Base-by-base conservation (phyloP, 2,888 invertebrate genomes). In the Pachymerium ferrugineum region DNA sequence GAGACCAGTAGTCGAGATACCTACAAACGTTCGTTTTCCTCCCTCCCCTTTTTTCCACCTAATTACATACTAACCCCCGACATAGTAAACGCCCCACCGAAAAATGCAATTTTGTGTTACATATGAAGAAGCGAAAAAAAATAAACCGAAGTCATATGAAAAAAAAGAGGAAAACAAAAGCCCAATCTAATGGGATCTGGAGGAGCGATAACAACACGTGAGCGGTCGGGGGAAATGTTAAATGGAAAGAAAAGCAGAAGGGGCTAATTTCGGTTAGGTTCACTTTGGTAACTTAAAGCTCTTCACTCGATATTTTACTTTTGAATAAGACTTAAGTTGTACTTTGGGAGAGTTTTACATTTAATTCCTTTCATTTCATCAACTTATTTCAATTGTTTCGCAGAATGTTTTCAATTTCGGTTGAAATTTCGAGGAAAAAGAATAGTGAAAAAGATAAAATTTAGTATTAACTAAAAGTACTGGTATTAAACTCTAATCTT, bases 31-130 rank as follows among this genome's bases (percentile, higher is more conserved):
- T 28, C 22, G 25, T 28, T 62, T 62, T 62, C 28, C 62, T 28
- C 22, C 62, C 28, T 62, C n/a, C 62, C 62, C 22, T 28, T 28
- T 62, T 62, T 62, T 62, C 62, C 62, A 62, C 62, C 28, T 62
- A 62, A 62, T 62, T 62, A 62, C 62, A 62, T 28, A 14, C 62
- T 62, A 22, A 12, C 10, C 25, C 62, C 28, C 25, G 28, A 62
- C 28, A 1, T 22, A 62, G 62, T 14, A 62, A 62, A 28, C 62
- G 25, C 12, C 62, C 25, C 25, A 62, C 62, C 62, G n/a, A 62
- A 10, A 62, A 62, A 62, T n/a, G 25, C 62, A 62, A 62, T 62
- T 62, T 62, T 25, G 25, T 62, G 22, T 62, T 28, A 62, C n/a
- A 62, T 12, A 12, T 38, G 38, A 12, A 38, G 3, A 16, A 38